Evolutionary conservation across 2,888 invertebrate genomes (phyloP), one percentile per base, ranked within the genome.

Genomic region (Torymus aiolomorphi): DNA sequence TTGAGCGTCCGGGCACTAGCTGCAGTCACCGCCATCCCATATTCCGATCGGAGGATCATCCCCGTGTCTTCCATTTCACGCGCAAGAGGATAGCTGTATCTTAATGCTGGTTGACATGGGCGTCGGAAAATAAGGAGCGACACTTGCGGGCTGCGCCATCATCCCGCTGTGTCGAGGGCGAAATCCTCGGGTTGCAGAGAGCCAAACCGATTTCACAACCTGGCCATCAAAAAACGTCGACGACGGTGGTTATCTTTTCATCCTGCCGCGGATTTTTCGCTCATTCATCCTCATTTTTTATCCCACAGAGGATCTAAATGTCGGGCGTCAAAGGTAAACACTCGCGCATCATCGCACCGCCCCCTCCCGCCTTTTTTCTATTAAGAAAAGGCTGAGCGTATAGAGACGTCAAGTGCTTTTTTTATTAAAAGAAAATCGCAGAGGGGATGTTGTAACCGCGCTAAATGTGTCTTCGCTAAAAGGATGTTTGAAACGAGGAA

Each of bases 381-480:
- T 14, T 16, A 18, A 59, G n/a, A n/a, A 16, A 59, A 18, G 10
- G 10, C 10, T 0, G 4, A 16, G 14, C 14, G 14, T 56, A 42
- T 42, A 42, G 56, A 72, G 16, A 72, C 31, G 72, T 62, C 72
- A 72, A 72, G 72, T 59, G 10, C 62, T 18, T 62, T 72, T 24
- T 72, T 72, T 57, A 72, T 62, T n/a, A 62, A 52, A 62, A 42
- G 8, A 42, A 42, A 42, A 42, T 42, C 42, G 42, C 42, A 42
- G 42, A 42, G 8, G 42, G 24, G 10, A 51, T 8, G 18, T 13
- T 51, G 42, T 10, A 52, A 62, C 52, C 14, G 13, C n/a, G 51
- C 52, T 72, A 72, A 72, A 62, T 72, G 49, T 72, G 16, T 72
- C 62, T 72, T 52, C 51, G n/a, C 24, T 51, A 72, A 51, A 62